phyloP scores from a whole-genome alignment of 2,113 vertebrate species.

The Paratilapia polleni region DNA sequence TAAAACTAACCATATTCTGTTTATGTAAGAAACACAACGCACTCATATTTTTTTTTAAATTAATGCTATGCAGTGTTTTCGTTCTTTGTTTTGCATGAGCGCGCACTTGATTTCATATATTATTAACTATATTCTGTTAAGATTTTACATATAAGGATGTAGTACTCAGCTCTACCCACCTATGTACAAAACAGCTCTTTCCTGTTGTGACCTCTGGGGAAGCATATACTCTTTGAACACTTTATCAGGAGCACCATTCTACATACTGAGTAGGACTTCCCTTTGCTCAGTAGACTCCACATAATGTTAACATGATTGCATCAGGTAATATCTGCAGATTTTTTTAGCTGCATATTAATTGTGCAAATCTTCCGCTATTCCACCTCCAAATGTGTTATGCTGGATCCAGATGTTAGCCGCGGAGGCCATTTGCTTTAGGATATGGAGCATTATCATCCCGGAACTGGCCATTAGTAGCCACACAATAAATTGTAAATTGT shows the following conservation, averaged over 20 bases:
- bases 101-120: neutral
- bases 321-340: neutral
- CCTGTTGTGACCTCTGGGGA: neutral
- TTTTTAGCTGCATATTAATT: neutral
- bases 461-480: neutral
- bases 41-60: neutral
- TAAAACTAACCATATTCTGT: neutral
- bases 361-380: neutral
- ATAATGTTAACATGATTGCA: neutral
- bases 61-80: neutral
- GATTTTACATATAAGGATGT: neutral
- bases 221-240: neutral
- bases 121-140: neutral
- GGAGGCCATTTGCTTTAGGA: neutral
- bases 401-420: neutral
- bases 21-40: constrained; percentile 3
- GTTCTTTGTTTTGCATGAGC: neutral
- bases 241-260: neutral
- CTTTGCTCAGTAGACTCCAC: neutral
- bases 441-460: neutral
- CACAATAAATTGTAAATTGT: neutral
- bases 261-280: neutral
- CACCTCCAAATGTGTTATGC: neutral
- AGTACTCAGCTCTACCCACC: neutral
- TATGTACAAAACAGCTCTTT: constrained; percentile 1